phyloP scores from a whole-genome alignment of 2,888 invertebrate genomes.

The Lycia hirtaria region DNA sequence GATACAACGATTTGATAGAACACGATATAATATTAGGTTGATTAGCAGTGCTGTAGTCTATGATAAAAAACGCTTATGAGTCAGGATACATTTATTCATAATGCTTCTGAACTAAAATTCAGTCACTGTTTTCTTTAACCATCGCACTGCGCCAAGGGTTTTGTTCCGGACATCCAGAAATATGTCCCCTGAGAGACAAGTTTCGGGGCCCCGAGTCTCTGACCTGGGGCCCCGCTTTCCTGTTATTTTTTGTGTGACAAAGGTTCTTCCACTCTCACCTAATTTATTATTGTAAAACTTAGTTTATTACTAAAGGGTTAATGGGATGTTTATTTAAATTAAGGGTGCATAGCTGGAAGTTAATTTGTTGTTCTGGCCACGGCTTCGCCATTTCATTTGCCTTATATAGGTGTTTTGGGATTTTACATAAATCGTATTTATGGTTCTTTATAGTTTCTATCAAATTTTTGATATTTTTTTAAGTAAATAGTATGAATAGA shows the following conservation, averaged over 20 bases:
- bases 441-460: not conserved
- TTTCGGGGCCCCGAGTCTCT: conserved; percentile 10
- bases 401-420: conserved; percentile 3
- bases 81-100: too few relatives aligned
- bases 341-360: conserved; percentile 20
- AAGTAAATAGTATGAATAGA: too few relatives aligned
- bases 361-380: conserved; percentile 12
- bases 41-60: too few relatives aligned
- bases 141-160: not conserved
- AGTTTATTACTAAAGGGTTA: conserved; percentile 27
- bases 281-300: conserved; percentile 25
- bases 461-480: too few relatives aligned
- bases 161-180: conserved; percentile 24
- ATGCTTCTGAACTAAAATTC: too few relatives aligned
- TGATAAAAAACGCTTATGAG: too few relatives aligned
- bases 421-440: not conserved
- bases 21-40: too few relatives aligned
- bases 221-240: conserved; percentile 1
- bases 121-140: conserved; percentile 1
- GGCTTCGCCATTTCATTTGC: not conserved
- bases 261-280: conserved; percentile 10
- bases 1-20: too few relatives aligned
- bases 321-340: conserved; percentile 26
- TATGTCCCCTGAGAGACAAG: conserved; percentile 23
- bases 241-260: conserved; percentile 29